These are phyloP conservation scores for Euspilapteryx auroguttella DNA, from an alignment of 2,888 invertebrate species.

Conservation along the genomic window DNA sequence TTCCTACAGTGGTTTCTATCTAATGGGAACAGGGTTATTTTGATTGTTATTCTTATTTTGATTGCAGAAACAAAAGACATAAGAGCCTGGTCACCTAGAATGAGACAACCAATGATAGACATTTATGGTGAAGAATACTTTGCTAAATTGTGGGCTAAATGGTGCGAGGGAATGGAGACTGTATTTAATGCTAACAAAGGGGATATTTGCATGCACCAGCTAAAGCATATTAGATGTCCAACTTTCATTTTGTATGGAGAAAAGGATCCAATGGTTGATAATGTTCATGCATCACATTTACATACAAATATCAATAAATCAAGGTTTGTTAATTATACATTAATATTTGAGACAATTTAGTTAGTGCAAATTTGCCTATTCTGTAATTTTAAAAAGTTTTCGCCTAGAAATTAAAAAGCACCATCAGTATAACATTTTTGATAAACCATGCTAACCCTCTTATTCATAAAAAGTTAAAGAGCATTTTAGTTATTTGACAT, in stretches of 20 bases:
- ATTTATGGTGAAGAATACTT: constrained; percentile 76
- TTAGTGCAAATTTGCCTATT: too few relatives aligned
- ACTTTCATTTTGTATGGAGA: constrained; percentile 83
- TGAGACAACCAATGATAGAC: constrained; percentile 71
- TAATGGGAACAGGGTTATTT: too few relatives aligned
- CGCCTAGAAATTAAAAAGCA: too few relatives aligned
- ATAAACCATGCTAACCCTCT: too few relatives aligned
- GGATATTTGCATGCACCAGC: constrained; percentile 68
- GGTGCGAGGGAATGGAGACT: constrained; percentile 67
- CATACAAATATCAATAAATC: constrained; percentile 66
- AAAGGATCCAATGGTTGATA: constrained; percentile 77
- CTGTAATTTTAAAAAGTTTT: too few relatives aligned
- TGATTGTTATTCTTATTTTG: background rate
- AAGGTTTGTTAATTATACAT: too few relatives aligned
- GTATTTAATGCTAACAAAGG: constrained; percentile 66
- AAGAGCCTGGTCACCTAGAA: constrained; percentile 76
- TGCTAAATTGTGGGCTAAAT: constrained; percentile 68
- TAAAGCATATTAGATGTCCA: constrained; percentile 70
- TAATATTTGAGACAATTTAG: too few relatives aligned
- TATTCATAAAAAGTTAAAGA: too few relatives aligned
- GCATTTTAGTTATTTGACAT: too few relatives aligned
- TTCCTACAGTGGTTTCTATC: too few relatives aligned
- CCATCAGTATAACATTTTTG: too few relatives aligned
- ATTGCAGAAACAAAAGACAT: constrained; percentile 69
- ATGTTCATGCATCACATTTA: constrained; percentile 74